Evolutionary conservation across 2,888 invertebrate genomes (phyloP).

Genomic region (Hofmannophila pseudospretella): DNA sequence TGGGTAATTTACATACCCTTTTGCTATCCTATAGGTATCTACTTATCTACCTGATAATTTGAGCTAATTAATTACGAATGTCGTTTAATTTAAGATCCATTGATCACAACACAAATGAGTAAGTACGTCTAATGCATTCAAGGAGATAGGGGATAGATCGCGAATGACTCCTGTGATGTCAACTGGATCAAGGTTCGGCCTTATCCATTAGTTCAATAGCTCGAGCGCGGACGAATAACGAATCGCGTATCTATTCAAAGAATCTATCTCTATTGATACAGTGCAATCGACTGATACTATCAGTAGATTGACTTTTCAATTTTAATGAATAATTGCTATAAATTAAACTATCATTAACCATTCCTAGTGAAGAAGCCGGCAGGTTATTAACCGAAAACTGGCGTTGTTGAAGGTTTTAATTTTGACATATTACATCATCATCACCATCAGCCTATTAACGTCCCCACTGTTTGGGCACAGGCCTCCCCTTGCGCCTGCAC

Average conservation of each 20-base stretch:
- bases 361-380: constrained; percentile 4
- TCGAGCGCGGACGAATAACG: constrained; percentile 25
- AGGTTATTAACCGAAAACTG: constrained; percentile 6
- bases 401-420: constrained; percentile 6
- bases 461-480: too few relatives aligned
- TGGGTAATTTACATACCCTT: too few relatives aligned
- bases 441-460: too few relatives aligned
- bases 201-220: constrained; percentile 56
- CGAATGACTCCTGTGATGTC: constrained; percentile 40
- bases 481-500: too few relatives aligned
- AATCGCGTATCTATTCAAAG: constrained; percentile 21
- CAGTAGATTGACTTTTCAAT: constrained; percentile 12
- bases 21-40: too few relatives aligned
- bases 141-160: constrained; percentile 30
- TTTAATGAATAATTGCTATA: constrained; percentile 7
- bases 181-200: constrained; percentile 63
- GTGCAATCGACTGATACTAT: background rate
- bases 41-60: too few relatives aligned
- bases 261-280: constrained; percentile 6
- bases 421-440: constrained; percentile 5
- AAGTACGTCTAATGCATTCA: too few relatives aligned
- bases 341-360: constrained; percentile 7
- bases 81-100: too few relatives aligned
- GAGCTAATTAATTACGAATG: too few relatives aligned
- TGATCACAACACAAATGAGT: too few relatives aligned